Evolutionary conservation across 2,888 invertebrate genomes (phyloP), one percentile per base, ranked within the genome.

Genomic region (Epistrophe grossulariae): DNA sequence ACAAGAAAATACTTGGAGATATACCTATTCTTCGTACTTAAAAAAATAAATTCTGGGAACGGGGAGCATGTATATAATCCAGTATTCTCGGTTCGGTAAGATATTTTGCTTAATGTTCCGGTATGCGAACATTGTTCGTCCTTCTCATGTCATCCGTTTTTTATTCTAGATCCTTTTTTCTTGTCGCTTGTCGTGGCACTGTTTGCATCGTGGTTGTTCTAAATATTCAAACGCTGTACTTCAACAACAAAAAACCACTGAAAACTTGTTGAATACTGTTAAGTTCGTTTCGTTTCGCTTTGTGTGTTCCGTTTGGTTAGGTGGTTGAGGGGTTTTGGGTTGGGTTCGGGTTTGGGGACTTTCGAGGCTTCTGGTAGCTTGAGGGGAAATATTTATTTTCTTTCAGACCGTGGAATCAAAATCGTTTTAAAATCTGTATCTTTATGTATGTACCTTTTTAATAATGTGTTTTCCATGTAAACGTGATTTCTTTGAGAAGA

Each of bases 61-160:
- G 38, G 11, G 40, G 24, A 62, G 62, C 15, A 40, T 9, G 24
- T 50, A 73, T 57, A 78, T 72, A 83, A 84, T 84, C 70, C 71
- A 72, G 43, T 59, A 59, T 73, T 70, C 77, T 73, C 70, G 40
- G 35, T 57, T 72, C 73, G 55, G 43, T 57, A 85, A 81, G 81
- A 81, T 77, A 78, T 82, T 81, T 82, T 74, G 85, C 74, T 78
- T 85, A 85, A 78, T 78, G 85, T 78, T 81, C 74, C 74, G 85
- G 85, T 78, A 85, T 85, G 78, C 70, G 81, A 79, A 71, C 78
- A 85, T 73, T 85, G 74, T 82, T 81, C 81, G 85, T 85, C 85
- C 85, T 82, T 82, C 85, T 78, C 78, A 79, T 82, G 82, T 85
- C 82, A 85, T 85, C 74, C 64, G 57, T 57, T 85, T 74, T 84